Base-by-base conservation (phyloP, 1,140 invertebrate species). In the Eulimnadia texana region DNA sequence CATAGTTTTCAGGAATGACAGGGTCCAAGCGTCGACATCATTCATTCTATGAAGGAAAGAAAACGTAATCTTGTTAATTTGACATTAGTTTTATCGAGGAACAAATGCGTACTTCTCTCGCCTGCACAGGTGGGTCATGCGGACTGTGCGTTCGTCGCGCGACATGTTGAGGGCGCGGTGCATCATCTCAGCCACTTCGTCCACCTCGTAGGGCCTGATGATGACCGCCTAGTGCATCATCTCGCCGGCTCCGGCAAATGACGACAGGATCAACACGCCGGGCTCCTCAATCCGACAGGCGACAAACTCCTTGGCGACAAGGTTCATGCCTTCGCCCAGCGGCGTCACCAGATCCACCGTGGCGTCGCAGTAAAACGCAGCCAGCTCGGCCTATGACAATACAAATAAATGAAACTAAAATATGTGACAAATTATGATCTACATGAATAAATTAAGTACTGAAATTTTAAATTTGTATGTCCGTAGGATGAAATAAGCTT, bases 221-320 rank as follows among this genome's bases (percentile, higher is more conserved):
- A 90, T 82, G 0, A 94, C 75, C 10, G 86, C 86, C 71, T 92
- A 88, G 72, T 90, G 88, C 88, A 92, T 92, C 77, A 86, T 90
- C 70, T 90, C 88, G 0, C 87, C 88, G 20, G 90, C 89, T 1
- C 90, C 89, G 61, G 90, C 90, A 71, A 94, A 93, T 0, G 89
- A 88, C 1, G 88, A 92, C 2, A 94, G 81, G 50, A 94, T 88
- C 3, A 94, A 72, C 0, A 94, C 90, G 6, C 90, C 90, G 0
- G 70, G 70, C 13, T 81, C 81, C 64, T 90, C 88, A 9, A 91
- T 91, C 72, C 93, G 90, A 69, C 90, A 93, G 3, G 90, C 90
- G 1, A 93, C 89, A 68, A 90, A 93, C 72, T 94, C 90, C 72
- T 94, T 93, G 3, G 90, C 90, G 0, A 93, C 90, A 50, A 94